Base-by-base conservation (phyloP, 2,797 vertebrate species). In the Rhinophrynus dorsalis region DNA sequence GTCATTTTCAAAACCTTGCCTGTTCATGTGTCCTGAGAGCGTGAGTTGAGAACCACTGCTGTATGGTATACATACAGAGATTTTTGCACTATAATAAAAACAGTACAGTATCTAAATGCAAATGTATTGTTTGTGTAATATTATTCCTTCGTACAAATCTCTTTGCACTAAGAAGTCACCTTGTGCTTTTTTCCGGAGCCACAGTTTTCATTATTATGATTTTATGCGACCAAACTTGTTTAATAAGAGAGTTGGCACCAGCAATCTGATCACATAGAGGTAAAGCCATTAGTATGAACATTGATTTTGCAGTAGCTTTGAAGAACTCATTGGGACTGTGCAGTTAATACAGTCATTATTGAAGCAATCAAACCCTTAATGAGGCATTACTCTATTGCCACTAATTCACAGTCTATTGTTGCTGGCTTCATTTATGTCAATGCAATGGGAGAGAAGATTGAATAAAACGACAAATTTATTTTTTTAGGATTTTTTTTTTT, bases 261-360 rank as follows among this genome's bases (percentile, higher is more conserved):
- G 27, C 74, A 56, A 17, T 71, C 76, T 69, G 10, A 62, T 78
- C 74, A 75, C 27, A 50, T 67, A 62, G 23, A 33, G 78, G 27
- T 57, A 72, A 67, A 61, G 78, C 79, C 75, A 40, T 80, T 11
- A 47, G 79, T 85, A 75, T 76, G 79, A 81, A 78, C 82, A 85
- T 82, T 75, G 84, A 88, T 88, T 87, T 76, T 72, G 79, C 66
- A 63, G 58, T 54, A 33, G 76, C 81, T 77, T 77, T 64, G 64
- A 56, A 50, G 74, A 76, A 78, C 70, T 77, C 77, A 6, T 64
- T 3, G 77, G 76, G 61, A 77, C 30, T 81, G 80, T 81, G 85
- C 83, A 84, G 85, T 89, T 86, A 83, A 85, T 81, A 55, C 50
- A 75, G 78, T 20, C 79, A 68, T 87, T 86, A 89, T 75, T 76